Conservation (phyloP, 2,797 vertebrate species). For the Epinephelus coioides region DNA sequence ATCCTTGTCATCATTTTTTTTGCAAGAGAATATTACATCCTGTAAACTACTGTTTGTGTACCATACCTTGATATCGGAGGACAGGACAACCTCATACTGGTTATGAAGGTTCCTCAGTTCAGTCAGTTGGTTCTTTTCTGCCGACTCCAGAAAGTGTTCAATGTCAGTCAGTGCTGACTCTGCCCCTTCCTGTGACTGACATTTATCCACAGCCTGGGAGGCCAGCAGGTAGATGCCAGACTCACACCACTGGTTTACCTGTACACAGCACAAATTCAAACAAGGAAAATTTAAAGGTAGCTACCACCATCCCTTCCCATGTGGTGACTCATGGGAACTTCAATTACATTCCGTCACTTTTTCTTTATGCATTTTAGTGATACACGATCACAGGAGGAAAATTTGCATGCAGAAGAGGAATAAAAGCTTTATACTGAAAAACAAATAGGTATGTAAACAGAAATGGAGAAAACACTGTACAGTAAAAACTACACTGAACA, state of each 20-base stretch:
- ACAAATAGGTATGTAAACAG: neutral
- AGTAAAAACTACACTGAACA: no score
- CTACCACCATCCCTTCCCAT: neutral
- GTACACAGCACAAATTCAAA: conserved; percentile 31
- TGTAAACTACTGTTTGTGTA: neutral
- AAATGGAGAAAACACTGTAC: no score
- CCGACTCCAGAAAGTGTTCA: conserved; percentile 89
- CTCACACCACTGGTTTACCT: conserved; percentile 97
- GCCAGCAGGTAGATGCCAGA: conserved; percentile 95
- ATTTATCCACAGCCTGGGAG: conserved; percentile 97
- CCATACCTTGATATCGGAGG: conserved; percentile 92
- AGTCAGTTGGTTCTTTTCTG: conserved; percentile 88
- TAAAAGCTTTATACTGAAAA: neutral
- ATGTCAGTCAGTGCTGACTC: conserved; percentile 93
- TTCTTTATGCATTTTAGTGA: neutral
- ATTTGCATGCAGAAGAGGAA: neutral
- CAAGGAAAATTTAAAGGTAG: neutral
- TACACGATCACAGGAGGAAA: neutral
- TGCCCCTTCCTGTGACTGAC: conserved; percentile 96
- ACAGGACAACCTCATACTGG: conserved; percentile 92
- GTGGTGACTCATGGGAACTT: neutral
- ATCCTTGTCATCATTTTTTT: neutral
- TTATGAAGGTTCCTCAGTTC: conserved; percentile 92
- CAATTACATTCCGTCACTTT: neutral
- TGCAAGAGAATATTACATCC: neutral